These are phyloP conservation scores for Entomobrya proxima DNA, from an alignment of 2,888 invertebrate genomes.

Conservation along the genomic window DNA sequence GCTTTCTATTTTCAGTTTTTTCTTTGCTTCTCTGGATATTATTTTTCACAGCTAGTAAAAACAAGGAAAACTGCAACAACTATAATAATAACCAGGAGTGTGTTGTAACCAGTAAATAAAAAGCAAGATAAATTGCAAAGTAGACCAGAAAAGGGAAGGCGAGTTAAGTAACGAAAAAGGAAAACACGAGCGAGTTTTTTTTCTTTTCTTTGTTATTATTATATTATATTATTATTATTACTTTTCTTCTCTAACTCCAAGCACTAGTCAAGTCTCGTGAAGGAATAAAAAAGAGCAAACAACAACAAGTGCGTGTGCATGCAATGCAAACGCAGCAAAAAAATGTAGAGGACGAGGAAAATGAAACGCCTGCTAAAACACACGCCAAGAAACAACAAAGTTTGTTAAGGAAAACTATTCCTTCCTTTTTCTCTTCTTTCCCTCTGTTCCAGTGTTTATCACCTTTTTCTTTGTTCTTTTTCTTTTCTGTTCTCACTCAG, in stretches of 20 bases:
- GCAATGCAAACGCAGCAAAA: conserved; percentile 3
- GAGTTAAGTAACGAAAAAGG: conserved; percentile 22
- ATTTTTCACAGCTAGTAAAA: not conserved
- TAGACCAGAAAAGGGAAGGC: conserved; percentile 40
- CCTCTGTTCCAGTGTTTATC: conserved; percentile 26
- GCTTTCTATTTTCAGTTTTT: not conserved
- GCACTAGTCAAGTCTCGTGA: no score
- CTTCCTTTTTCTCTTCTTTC: not conserved
- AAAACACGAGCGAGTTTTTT: conserved; percentile 17
- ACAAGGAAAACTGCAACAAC: not conserved
- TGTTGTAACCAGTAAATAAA: conserved; percentile 24
- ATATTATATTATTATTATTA: conserved; percentile 13
- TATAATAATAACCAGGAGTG: not conserved
- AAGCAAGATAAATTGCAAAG: conserved; percentile 52
- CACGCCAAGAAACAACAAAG: conserved; percentile 20
- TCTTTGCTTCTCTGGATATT: not conserved
- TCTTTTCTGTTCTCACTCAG: not conserved
- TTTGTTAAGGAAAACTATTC: not conserved
- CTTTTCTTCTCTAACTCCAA: not conserved
- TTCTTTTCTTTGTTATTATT: conserved; percentile 6
- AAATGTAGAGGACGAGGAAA: not conserved
- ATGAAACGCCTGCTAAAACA: not conserved
- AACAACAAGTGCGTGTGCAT: conserved; percentile 38
- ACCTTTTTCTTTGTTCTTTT: conserved; percentile 51
- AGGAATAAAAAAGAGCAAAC: no score